Base-by-base conservation (phyloP, 2,797 vertebrate genomes). In the Vireo griseus region DNA sequence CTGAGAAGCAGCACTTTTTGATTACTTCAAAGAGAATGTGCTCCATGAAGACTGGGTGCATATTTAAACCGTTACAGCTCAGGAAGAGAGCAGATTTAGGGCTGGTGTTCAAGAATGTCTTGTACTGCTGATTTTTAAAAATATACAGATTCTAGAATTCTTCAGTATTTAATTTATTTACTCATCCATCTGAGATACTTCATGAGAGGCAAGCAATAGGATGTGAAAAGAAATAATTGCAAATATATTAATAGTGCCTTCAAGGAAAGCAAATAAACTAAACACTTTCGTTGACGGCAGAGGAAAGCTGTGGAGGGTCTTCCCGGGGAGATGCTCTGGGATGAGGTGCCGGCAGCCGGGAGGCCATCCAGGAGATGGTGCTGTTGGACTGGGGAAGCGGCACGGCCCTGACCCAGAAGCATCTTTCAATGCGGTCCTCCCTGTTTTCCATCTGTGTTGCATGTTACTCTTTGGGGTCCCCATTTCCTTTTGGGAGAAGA, bases 311-410 rank as follows among this genome's bases (percentile, higher is more conserved):
- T 0, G 4, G 28, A 26, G 57, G 22, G 6, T 50, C 24, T n/a
- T 20, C 25, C 4, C 5, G 13, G 26, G 45, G 52, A 45, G 51
- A n/a, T 21, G 61, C 50, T 81, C 6, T 1, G 7, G 15, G 61
- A 1, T 2, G 58, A 21, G 74, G 40, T 2, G 66, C 37, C 4
- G 28, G 61, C 59, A n/a, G 67, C 52, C 9, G 39, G 51, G 18
- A 10, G 31, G 73, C 47, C n/a, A 40, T 72, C 95, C 97, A 95
- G 96, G 51, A 97, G 97, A 95, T 96, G 97, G 96, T 66, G 94
- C 96, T 96, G 88, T 94, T 91, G 86, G 52, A 86, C 88, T 54
- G 66, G 59, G 54, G 18, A 93, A 95, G 59, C 39, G 21, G 71
- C 59, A 1, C 52, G 59, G 58, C 39, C 22, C 84, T 95, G 93